These are phyloP conservation scores for Austrolebias charrua DNA, from an alignment of 2,797 vertebrate genomes.

Conservation along the genomic window DNA sequence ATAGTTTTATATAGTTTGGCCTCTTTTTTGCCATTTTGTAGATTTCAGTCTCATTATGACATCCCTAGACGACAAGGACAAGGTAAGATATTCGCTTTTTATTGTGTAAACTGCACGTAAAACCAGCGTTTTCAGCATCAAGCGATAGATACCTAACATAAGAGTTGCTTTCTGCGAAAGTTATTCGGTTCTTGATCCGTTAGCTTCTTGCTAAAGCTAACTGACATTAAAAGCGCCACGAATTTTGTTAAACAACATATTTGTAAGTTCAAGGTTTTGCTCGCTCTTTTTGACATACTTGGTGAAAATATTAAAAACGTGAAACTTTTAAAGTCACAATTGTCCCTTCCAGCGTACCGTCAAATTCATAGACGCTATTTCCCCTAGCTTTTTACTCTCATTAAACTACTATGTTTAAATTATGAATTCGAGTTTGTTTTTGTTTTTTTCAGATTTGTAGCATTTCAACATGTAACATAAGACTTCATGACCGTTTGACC, in stretches of 20 bases:
- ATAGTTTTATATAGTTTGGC: constrained; percentile 50
- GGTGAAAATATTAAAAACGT: not conserved
- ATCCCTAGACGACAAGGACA: constrained; percentile 78
- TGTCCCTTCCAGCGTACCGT: not conserved
- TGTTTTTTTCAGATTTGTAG: too few relatives aligned
- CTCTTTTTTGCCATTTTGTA: constrained; percentile 18
- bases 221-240: not conserved
- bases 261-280: not conserved
- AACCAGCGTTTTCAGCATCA: not conserved
- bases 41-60: constrained; percentile 66
- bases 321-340: not conserved
- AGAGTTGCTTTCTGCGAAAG: constrained; percentile 37
- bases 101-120: constrained; percentile 8
- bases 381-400: not conserved
- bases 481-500: too few relatives aligned
- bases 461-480: too few relatives aligned
- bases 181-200: constrained; percentile 34
- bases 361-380: not conserved
- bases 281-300: not conserved
- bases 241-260: not conserved
- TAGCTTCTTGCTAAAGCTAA: constrained; percentile 48
- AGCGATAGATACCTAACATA: constrained; percentile 37
- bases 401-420: not conserved
- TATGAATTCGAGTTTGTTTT: too few relatives aligned
- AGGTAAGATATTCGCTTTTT: constrained; percentile 59